Evolutionary conservation across 2,888 invertebrate species (phyloP).

Genomic region (Flabesymbios commensalis): DNA sequence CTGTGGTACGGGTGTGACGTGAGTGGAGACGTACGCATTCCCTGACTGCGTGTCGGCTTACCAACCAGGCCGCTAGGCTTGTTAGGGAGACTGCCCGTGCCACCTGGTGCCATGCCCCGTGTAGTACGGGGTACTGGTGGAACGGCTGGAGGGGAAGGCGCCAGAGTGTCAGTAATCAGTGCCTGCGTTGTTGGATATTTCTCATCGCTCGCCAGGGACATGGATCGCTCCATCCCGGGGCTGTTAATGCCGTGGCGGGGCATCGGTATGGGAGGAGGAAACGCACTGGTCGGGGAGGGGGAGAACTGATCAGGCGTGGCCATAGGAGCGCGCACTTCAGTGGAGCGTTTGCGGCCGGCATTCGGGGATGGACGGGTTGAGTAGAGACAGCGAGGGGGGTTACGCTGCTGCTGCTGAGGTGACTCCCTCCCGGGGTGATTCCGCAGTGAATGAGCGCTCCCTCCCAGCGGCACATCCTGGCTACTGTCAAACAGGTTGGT

Average conservation of each 20-base stretch:
- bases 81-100: too few relatives aligned
- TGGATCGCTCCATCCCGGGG: constrained; percentile 3
- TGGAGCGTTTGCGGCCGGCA: neutral
- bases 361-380: constrained; percentile 14
- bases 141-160: constrained; percentile 7
- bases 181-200: constrained; percentile 36
- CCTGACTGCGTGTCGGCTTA: too few relatives aligned
- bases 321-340: constrained; percentile 15
- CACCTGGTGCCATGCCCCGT: too few relatives aligned
- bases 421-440: constrained; percentile 10
- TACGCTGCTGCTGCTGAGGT: neutral
- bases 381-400: constrained; percentile 5
- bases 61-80: too few relatives aligned
- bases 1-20: too few relatives aligned
- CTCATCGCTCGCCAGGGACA: constrained; percentile 27
- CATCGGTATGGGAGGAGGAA: neutral
- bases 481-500: constrained; percentile 31
- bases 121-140: too few relatives aligned
- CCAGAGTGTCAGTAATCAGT: constrained; percentile 19
- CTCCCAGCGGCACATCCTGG: constrained; percentile 32
- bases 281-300: constrained; percentile 8
- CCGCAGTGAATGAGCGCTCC: constrained; percentile 35
- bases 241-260: neutral
- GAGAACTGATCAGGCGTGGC: constrained; percentile 22
- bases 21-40: too few relatives aligned